Percentiles rank a stretch among this genome's conserved stretches.
Evolutionary conservation across 37 sponge, comb jelly and placozoan genomes (phyloP).

Genomic region (Halichondria panicea): DNA sequence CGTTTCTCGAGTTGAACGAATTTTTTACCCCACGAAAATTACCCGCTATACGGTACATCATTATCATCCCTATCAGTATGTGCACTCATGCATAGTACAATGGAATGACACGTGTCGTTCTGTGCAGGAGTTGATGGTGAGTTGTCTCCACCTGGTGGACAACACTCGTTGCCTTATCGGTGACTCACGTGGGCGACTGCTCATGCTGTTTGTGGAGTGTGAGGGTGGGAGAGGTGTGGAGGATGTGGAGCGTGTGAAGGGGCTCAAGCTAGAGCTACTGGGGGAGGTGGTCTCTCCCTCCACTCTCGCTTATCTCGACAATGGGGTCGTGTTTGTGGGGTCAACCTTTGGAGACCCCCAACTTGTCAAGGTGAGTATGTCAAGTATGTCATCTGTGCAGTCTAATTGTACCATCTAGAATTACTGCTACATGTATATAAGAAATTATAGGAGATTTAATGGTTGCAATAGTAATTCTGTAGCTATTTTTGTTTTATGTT

Average conservation of each 20-base stretch:
- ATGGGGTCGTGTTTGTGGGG: conserved; percentile 89
- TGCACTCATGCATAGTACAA: too few species aligned
- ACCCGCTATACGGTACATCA: too few species aligned
- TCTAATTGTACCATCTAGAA: neutral
- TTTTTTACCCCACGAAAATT: neutral
- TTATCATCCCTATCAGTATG: too few species aligned
- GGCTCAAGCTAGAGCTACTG: conserved; percentile 53
- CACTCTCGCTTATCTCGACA: conserved; percentile 87
- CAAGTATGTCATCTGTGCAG: neutral
- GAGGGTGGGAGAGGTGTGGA: conserved; percentile 45
- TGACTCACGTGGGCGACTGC: conserved; percentile 78
- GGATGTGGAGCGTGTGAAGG: neutral
- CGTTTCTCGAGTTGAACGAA: too few species aligned
- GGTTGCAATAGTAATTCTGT: too few species aligned
- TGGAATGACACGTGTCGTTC: too few species aligned
- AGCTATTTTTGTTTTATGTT: too few species aligned
- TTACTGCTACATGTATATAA: too few species aligned
- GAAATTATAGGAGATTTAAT: neutral
- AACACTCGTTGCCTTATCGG: conserved; percentile 80
- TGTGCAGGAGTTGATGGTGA: conserved; percentile 55
- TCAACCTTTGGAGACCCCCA: conserved; percentile 85
- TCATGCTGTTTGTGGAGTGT: conserved; percentile 78
- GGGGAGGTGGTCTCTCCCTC: conserved; percentile 66
- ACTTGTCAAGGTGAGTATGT: conserved; percentile 70
- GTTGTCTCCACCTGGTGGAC: conserved; percentile 73